Evolutionary conservation across 2,797 vertebrate species (phyloP), one percentile per base, ranked within the genome.

Genomic region (Protonibea diacanthus): DNA sequence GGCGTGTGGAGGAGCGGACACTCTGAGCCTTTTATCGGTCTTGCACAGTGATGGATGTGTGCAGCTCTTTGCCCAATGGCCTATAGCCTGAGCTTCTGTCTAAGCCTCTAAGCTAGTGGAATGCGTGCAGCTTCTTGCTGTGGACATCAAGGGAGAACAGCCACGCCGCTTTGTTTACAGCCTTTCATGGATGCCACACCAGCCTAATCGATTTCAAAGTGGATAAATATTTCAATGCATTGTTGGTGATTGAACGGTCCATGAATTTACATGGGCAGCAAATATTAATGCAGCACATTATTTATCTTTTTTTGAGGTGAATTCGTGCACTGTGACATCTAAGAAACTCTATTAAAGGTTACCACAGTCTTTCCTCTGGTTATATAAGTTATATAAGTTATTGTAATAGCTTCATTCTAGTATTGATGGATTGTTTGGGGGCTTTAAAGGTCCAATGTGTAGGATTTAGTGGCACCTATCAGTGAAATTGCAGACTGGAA

Each of bases 11-110:
- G 74, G 69, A 88, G 76, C 20, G 55, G 79, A 66, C 61, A 15
- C 62, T 80, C 74, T 88, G 87, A 92, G 85, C 72, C 78, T 82
- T 92, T 92, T 93, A 91, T 93, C 90, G 69, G 84, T 74, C 86
- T 78, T 42, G 64, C 88, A 80, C 91, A 91, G 88, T 94, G 94
- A 95, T 94, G 89, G 91, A 94, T 94, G 91, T 72, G 65, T 82
- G 77, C 82, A 78, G 88, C 88, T 86, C 80, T 82, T 84, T 90
- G 83, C 88, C 89, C 86, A 88, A 27, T 90, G 91, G 89, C 88
- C 92, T 88, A 74, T 88, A 89, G 89, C 79, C 89, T 65, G 84
- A 91, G 91, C 89, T 81, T 86, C 83, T 92, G 91, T 91, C 87
- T 91, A 88, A 90, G 86, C 89, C 87, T 86, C 84, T 90, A 89